Evolutionary conservation across 2,888 invertebrate genomes (phyloP).

Genomic region (Drosophila mimetica): DNA sequence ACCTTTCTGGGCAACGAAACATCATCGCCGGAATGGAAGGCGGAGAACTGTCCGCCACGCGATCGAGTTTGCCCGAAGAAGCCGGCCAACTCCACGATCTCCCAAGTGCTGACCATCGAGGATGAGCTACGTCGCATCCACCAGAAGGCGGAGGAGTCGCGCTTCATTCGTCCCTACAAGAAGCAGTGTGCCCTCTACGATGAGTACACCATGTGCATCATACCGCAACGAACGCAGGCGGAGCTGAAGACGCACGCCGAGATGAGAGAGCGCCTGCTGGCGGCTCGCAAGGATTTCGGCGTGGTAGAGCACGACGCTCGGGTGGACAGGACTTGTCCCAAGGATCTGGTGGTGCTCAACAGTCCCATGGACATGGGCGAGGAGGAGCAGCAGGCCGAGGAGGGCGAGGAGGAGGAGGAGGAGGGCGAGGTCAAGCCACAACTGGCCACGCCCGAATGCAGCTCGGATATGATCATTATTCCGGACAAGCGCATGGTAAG

Average conservation of each 20-base stretch:
- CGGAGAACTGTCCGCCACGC: conserved; percentile 60
- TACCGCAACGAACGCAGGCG: conserved; percentile 65
- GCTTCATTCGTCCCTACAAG: conserved; percentile 60
- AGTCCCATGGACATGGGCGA: conserved; percentile 68
- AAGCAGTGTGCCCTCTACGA: conserved; percentile 68
- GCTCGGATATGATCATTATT: conserved; percentile 66
- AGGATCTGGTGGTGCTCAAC: conserved; percentile 63
- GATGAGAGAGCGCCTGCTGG: conserved; percentile 69
- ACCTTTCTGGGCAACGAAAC: conserved; percentile 76
- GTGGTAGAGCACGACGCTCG: conserved; percentile 68
- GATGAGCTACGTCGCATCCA: conserved; percentile 78
- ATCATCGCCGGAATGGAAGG: conserved; percentile 61
- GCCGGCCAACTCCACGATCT: conserved; percentile 62
- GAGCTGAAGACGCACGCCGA: conserved; percentile 68
- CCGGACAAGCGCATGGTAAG: conserved; percentile 80
- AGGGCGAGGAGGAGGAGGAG: conserved; percentile 53
- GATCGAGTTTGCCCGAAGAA: conserved; percentile 61
- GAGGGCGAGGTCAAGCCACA: conserved; percentile 62
- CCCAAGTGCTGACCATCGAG: conserved; percentile 78
- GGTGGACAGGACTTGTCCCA: conserved; percentile 49
- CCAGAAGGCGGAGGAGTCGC: conserved; percentile 71
- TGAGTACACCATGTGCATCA: conserved; percentile 67
- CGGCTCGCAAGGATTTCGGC: conserved; percentile 49
- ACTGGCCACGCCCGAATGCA: conserved; percentile 74
- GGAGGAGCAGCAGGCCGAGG: conserved; percentile 51